Percentiles rank a stretch among this genome's conserved stretches.
Evolutionary conservation across 2,888 invertebrate species (phyloP).

Genomic region (Drosophila gaucha): DNA sequence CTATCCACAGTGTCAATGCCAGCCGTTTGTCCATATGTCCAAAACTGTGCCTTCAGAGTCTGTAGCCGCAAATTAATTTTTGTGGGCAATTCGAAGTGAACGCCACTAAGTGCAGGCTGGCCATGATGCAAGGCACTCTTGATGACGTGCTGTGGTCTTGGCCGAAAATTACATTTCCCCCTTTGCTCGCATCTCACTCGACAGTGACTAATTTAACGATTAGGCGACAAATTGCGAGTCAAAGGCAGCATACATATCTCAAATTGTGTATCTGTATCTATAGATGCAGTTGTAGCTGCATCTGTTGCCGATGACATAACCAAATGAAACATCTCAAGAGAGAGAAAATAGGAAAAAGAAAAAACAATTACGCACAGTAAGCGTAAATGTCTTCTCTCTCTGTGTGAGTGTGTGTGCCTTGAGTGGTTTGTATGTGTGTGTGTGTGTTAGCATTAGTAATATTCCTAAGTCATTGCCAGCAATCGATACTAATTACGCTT

Average conservation of each 20-base stretch:
- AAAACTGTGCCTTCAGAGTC: slow-evolving; percentile 29
- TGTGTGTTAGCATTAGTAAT: slow-evolving; percentile 38
- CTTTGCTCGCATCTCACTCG: slow-evolving; percentile 34
- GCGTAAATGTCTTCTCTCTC: slow-evolving; percentile 11
- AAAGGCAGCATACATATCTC: slow-evolving; percentile 29
- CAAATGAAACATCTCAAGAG: slow-evolving; percentile 22
- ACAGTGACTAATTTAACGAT: slow-evolving; percentile 56
- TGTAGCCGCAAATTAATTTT: slow-evolving; percentile 58
- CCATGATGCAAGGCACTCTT: slow-evolving; percentile 40
- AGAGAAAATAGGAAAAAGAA: background rate
- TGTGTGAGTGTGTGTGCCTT: background rate
- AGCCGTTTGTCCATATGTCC: slow-evolving; percentile 19
- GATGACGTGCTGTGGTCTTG: slow-evolving; percentile 47
- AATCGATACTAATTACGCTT: slow-evolving; percentile 61
- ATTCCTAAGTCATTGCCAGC: slow-evolving; percentile 51
- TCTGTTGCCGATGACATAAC: slow-evolving; percentile 64
- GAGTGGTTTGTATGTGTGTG: slow-evolving; percentile 3
- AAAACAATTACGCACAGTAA: slow-evolving; percentile 45
- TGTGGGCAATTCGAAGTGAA: slow-evolving; percentile 59
- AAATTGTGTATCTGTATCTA: slow-evolving; percentile 1
- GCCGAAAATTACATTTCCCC: slow-evolving; percentile 56
- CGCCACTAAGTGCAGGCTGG: slow-evolving; percentile 56
- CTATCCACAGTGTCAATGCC: slow-evolving; percentile 36
- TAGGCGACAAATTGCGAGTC: slow-evolving; percentile 46
- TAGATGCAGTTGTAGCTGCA: slow-evolving; percentile 22